A percentile compares a stretch with the other conserved stretches of the same genome.
Evolutionary conservation across 2,888 invertebrate species (phyloP).

Genomic region (Phaedon cochleariae): DNA sequence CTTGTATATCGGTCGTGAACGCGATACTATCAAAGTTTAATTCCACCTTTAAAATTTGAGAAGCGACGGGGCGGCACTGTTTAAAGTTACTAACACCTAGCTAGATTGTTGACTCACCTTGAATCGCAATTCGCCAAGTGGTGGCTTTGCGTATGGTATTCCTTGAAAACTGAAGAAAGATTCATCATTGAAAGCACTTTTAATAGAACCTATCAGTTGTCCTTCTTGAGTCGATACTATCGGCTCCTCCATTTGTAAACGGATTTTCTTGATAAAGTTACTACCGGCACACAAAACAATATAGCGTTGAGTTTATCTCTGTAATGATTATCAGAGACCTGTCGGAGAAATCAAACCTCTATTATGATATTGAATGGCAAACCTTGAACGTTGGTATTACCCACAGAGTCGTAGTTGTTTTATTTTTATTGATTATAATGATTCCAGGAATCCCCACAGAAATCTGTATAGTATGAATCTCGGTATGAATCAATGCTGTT

Average conservation of each 20-base stretch:
- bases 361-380: not conserved
- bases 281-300: not conserved
- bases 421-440: not conserved
- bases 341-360: constrained; percentile 2
- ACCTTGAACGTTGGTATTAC: not conserved
- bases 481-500: not conserved
- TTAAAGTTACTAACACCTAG: too few species aligned
- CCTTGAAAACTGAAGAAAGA: constrained; percentile 56
- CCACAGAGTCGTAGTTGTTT: constrained; percentile 1
- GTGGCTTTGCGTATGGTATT: constrained; percentile 59
- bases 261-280: too few species aligned
- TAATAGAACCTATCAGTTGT: constrained; percentile 49
- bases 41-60: too few species aligned
- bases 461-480: not conserved
- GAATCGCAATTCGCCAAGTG: constrained; percentile 56
- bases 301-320: not conserved
- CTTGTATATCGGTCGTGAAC: too few species aligned
- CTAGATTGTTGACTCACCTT: constrained; percentile 50
- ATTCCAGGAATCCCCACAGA: not conserved
- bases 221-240: constrained; percentile 45
- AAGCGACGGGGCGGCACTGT: too few species aligned
- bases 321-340: not conserved
- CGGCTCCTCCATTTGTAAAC: constrained; percentile 32
- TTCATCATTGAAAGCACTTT: constrained; percentile 47
- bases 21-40: too few species aligned